A percentile compares a stretch with the other conserved stretches of the same genome.
Evolutionary conservation across 2,797 vertebrate genomes (phyloP).

Genomic region (Sebastes itinus): DNA sequence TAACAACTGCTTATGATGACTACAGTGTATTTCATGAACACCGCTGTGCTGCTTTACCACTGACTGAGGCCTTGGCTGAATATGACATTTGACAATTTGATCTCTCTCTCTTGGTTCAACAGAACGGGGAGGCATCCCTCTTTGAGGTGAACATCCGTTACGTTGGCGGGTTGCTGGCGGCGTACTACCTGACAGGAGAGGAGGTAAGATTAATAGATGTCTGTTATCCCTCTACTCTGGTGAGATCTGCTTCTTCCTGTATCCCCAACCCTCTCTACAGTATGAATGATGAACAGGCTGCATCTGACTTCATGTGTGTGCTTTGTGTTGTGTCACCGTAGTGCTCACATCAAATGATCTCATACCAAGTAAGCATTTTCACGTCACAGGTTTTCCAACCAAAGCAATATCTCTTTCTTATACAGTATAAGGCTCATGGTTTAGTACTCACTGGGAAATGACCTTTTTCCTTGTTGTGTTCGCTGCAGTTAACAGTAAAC

Average conservation of each 20-base stretch:
- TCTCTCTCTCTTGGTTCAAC: slow-evolving; percentile 62
- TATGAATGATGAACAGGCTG: slow-evolving; percentile 60
- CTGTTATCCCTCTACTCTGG: slow-evolving; percentile 50
- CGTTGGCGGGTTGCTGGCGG: slow-evolving; percentile 92
- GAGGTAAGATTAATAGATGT: slow-evolving; percentile 87
- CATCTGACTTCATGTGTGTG: slow-evolving; percentile 20
- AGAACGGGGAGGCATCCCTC: slow-evolving; percentile 96
- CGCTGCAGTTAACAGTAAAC: background rate
- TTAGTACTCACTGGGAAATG: background rate
- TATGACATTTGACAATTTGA: slow-evolving; percentile 51
- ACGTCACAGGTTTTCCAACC: background rate
- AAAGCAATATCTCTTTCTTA: background rate
- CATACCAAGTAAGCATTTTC: background rate
- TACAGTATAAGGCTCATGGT: background rate
- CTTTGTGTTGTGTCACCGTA: background rate
- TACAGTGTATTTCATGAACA: background rate
- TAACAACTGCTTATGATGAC: background rate
- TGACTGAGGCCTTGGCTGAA: slow-evolving; percentile 12
- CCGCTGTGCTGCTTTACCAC: background rate
- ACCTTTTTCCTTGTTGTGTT: background rate
- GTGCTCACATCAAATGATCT: background rate
- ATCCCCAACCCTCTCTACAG: slow-evolving; percentile 25
- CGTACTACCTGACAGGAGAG: slow-evolving; percentile 95
- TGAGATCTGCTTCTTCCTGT: slow-evolving; percentile 57
- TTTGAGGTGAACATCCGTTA: slow-evolving; percentile 99